Conservation (phyloP, 2,113 vertebrate species). For the Thomomys bottae region DNA sequence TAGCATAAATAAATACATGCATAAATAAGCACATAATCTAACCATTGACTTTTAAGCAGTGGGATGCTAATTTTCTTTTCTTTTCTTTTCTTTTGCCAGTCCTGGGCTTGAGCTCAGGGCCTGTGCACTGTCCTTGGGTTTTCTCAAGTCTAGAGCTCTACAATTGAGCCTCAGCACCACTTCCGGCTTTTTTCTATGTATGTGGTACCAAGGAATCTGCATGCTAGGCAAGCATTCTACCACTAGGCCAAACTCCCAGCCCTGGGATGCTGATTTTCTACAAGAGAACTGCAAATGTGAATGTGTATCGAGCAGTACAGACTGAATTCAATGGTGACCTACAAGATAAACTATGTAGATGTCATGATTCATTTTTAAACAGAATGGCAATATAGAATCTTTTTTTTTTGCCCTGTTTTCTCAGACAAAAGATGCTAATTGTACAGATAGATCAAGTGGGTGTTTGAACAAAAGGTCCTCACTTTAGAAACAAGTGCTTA, state of each 20-base stretch:
- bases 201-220: no score
- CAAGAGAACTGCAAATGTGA: not conserved
- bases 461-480: conserved; percentile 22
- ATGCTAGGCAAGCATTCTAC: no score
- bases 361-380: not conserved
- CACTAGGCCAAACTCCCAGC: no score
- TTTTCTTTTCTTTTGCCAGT: no score
- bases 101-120: no score
- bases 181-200: no score
- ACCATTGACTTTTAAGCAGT: not conserved
- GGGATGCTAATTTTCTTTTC: not conserved
- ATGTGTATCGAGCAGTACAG: not conserved
- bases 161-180: no score
- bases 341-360: not conserved
- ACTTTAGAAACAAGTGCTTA: conserved; percentile 13
- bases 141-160: no score
- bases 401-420: not conserved
- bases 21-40: not conserved
- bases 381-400: conserved; percentile 26
- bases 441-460: not conserved
- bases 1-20: no score
- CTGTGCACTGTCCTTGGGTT: no score
- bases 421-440: conserved; percentile 8
- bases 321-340: not conserved
- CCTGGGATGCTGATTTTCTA: not conserved